phyloP scores from a whole-genome alignment of 2,113 vertebrate genomes.

The Ceyx margarethae region DNA sequence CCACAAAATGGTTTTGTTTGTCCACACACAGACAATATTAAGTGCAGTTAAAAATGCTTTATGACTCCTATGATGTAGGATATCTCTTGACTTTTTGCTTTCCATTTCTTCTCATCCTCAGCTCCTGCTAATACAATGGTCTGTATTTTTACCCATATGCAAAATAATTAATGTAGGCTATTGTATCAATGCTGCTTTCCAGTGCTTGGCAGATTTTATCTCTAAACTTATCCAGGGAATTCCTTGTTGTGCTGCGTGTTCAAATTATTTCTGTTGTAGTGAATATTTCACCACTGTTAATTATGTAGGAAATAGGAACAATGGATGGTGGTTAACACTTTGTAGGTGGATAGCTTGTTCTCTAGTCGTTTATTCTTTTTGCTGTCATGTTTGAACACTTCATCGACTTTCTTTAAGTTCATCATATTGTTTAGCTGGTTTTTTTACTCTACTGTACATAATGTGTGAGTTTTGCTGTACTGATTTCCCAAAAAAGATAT shows the following conservation, averaged over 20 bases:
- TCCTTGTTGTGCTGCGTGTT: background rate
- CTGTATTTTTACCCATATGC: background rate
- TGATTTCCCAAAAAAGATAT: conserved; percentile 71
- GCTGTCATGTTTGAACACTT: conserved; percentile 48
- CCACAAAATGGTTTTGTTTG: background rate
- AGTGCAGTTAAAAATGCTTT: background rate
- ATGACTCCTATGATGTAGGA: background rate
- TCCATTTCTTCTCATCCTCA: background rate
- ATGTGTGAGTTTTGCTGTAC: conserved; percentile 65
- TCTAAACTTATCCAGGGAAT: background rate
- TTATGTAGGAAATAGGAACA: background rate
- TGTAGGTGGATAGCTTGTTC: conserved; percentile 16
- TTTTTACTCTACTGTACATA: conserved; percentile 1
- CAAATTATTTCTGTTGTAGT: background rate
- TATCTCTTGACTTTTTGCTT: background rate
- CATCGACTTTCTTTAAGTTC: conserved; percentile 68
- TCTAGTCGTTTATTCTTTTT: conserved; percentile 33
- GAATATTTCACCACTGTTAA: conserved; percentile 15
- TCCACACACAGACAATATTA: background rate
- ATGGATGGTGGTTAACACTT: conserved; percentile 14
- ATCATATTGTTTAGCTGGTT: conserved; percentile 40
- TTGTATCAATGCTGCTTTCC: background rate
- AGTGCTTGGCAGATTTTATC: background rate
- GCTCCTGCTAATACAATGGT: background rate
- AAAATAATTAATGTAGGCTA: background rate